A percentile compares a stretch with the other conserved stretches of the same genome.
Evolutionary conservation across 2,797 vertebrate species (phyloP).

Genomic region (Alfaro cultratus): DNA sequence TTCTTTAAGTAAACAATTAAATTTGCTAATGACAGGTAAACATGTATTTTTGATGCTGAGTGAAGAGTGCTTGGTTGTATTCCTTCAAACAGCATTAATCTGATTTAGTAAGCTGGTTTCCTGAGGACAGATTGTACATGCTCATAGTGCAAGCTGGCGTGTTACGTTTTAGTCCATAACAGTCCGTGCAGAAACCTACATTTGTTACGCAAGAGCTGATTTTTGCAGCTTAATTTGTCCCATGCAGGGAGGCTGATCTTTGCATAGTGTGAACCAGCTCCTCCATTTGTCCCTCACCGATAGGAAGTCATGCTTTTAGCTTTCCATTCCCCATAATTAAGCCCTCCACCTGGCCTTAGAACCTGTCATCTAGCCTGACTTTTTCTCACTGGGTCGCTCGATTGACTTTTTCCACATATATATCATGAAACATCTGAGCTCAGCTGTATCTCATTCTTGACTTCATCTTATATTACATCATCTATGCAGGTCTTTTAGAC

Average conservation of each 20-base stretch:
- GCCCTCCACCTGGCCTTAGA: slow-evolving; percentile 6
- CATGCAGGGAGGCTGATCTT: background rate
- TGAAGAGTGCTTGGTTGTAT: background rate
- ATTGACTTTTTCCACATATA: slow-evolving; percentile 18
- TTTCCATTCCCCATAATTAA: slow-evolving; percentile 24
- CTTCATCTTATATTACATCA: slow-evolving; percentile 4
- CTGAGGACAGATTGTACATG: background rate
- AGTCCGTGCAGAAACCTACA: slow-evolving; percentile 6
- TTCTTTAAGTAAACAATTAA: too few relatives aligned
- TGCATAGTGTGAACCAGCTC: background rate
- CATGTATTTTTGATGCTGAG: background rate
- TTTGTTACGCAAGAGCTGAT: slow-evolving; percentile 39
- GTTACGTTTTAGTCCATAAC: slow-evolving; percentile 22
- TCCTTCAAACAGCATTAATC: background rate
- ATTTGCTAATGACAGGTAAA: background rate
- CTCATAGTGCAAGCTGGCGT: background rate
- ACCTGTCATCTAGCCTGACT: background rate
- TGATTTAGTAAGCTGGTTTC: background rate
- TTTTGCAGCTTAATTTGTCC: slow-evolving; percentile 36
- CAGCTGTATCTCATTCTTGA: slow-evolving; percentile 2
- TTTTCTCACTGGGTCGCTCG: slow-evolving; percentile 4
- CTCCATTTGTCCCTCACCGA: slow-evolving; percentile 16
- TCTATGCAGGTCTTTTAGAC: background rate
- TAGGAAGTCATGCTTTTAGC: background rate
- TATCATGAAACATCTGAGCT: slow-evolving; percentile 10